Evolutionary conservation across 2,113 vertebrate species (phyloP), one percentile per base, ranked within the genome.

Genomic region (Pangasianodon gigas): DNA sequence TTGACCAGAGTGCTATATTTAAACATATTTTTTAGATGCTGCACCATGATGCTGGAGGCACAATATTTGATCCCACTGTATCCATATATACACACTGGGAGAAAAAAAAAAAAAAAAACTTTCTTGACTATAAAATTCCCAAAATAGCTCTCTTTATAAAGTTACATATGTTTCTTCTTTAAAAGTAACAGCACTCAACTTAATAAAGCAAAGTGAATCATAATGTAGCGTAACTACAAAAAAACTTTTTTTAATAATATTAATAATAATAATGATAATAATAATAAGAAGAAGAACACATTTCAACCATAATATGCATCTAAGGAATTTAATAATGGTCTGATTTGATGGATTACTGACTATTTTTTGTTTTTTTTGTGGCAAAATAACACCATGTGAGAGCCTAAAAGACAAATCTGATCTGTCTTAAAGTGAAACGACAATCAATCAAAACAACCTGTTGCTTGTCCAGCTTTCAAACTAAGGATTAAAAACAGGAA

Each of bases 381-480:
- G 37, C 2, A 29, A 84, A 62, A 62, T 62, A 26, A 26, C 75
- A 48, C 32, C 41, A 85, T 85, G 41, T 51, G 19, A 46, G 6
- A 51, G 7, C 29, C 37, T 69, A 32, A 21, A 37, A 58, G 6
- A 7, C 3, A 67, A 67, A 48, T 13, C n/a, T 32, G 37, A 44
- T 41, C 32, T 26, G 48, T 37, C 65, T 56, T 18, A 69, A 62
- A 84, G 44, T 44, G 48, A 81, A 26, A 80, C 19, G 75, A 54
- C 44, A 54, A 86, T 67, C 84, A 83, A 77, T 89, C 52, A 51
- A 51, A 41, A 81, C 84, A 86, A 91, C 91, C 89, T 91, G 91
- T 91, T 91, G 88, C 91, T 80, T 37, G 29, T 84, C 29, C 46
- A 62, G 74, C 7, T 80, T 54, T 87, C 83, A 58, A 67, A 32